Percentiles rank a stretch among this genome's conserved stretches.
Evolutionary conservation across 2,113 vertebrate species (phyloP).

Genomic region (Sturnira hondurensis): DNA sequence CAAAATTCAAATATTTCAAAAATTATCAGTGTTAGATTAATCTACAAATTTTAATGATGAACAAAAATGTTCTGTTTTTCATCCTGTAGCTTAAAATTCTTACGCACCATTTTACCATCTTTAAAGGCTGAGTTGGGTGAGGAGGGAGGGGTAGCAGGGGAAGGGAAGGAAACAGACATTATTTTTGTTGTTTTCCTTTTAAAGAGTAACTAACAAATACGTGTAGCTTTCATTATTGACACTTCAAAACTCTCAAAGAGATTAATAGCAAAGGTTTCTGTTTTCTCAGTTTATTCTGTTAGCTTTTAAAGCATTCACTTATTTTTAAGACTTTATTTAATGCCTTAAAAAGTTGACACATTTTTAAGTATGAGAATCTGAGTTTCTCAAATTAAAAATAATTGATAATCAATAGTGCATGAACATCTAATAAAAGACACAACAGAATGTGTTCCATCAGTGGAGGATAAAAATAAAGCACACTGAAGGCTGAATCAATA

Average conservation of each 20-base stretch:
- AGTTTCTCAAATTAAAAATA: conserved; percentile 16
- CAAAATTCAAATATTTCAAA: conserved; percentile 38
- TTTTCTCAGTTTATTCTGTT: not conserved
- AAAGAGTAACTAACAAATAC: not conserved
- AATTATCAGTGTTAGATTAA: not conserved
- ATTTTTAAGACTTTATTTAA: conserved; percentile 2
- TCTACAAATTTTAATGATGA: not conserved
- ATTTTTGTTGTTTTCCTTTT: not conserved
- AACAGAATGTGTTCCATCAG: not conserved
- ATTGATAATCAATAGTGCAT: not conserved
- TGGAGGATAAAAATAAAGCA: not conserved
- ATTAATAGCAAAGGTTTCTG: conserved; percentile 1
- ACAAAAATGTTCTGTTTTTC: not conserved
- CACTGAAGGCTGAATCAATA: not conserved
- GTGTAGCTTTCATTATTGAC: not conserved
- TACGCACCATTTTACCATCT: not conserved
- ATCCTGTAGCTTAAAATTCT: not conserved
- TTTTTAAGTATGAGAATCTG: not conserved
- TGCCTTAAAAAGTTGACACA: not conserved
- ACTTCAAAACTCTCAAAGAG: not conserved
- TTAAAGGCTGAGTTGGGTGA: not conserved
- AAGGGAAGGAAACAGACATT: not conserved
- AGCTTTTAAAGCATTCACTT: not conserved
- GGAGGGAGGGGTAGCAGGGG: no score
- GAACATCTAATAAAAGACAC: not conserved